Percentiles rank a stretch among this genome's conserved stretches.
Evolutionary conservation across 2,888 invertebrate species (phyloP).

Genomic region (Tetanocera ferruginea): DNA sequence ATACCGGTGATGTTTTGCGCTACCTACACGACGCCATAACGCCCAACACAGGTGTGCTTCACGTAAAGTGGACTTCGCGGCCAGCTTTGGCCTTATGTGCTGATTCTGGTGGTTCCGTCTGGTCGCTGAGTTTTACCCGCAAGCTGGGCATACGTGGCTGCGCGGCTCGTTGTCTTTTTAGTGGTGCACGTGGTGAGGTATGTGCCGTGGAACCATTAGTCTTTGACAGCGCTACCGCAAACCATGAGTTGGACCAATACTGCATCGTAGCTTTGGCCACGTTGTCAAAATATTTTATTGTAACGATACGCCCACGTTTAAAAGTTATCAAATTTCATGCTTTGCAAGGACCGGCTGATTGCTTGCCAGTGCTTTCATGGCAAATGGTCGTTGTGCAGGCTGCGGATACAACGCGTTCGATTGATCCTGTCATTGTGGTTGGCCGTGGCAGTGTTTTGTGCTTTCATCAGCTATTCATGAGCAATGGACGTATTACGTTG

Average conservation of each 20-base stretch:
- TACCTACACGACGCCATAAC: constrained; percentile 85
- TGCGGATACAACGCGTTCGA: constrained; percentile 75
- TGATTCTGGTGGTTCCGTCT: constrained; percentile 96
- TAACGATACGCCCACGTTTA: constrained; percentile 82
- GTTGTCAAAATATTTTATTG: constrained; percentile 84
- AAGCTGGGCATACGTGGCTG: constrained; percentile 90
- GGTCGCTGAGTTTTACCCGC: constrained; percentile 90
- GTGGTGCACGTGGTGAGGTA: constrained; percentile 96
- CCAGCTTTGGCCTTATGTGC: constrained; percentile 83
- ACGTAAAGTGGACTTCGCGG: constrained; percentile 77
- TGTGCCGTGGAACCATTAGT: constrained; percentile 80
- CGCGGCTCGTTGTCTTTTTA: constrained; percentile 94
- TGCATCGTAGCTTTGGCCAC: constrained; percentile 94
- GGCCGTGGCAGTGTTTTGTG: constrained; percentile 86
- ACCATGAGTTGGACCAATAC: constrained; percentile 80
- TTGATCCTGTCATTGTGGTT: constrained; percentile 90
- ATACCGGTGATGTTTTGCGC: constrained; percentile 82
- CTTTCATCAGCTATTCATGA: constrained; percentile 79
- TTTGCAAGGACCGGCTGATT: constrained; percentile 80
- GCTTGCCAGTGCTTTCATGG: constrained; percentile 93
- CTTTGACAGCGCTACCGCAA: constrained; percentile 67
- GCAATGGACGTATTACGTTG: constrained; percentile 73
- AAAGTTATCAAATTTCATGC: constrained; percentile 84
- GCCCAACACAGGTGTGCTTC: constrained; percentile 85
- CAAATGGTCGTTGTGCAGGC: constrained; percentile 89